Conservation (phyloP, 2,888 invertebrate species). For the Clistopyga incitator region DNA sequence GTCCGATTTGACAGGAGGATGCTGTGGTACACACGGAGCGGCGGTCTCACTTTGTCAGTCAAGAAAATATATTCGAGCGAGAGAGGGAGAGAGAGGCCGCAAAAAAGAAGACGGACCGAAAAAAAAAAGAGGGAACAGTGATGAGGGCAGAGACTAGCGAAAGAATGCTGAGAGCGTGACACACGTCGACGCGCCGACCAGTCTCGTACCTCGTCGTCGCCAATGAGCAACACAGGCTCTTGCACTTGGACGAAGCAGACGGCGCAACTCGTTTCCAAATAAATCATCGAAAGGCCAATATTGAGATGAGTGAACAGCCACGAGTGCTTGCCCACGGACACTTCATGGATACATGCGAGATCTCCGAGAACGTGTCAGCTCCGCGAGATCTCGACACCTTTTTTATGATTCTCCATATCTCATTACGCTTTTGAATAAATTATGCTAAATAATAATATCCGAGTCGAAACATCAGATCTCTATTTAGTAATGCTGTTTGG, state of each 20-base stretch:
- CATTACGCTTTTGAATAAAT: conserved; percentile 1
- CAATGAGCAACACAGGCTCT: background rate
- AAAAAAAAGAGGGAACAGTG: conserved; percentile 10
- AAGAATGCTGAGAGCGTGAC: conserved; percentile 53
- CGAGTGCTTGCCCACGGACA: conserved; percentile 63
- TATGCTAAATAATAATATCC: conserved; percentile 1
- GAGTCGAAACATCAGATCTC: background rate
- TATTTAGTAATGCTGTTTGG: background rate
- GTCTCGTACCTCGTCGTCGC: conserved; percentile 23
- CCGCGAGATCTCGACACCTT: conserved; percentile 39
- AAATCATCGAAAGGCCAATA: conserved; percentile 62
- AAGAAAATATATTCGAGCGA: conserved; percentile 52
- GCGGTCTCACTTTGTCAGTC: conserved; percentile 57
- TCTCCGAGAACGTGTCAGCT: conserved; percentile 25
- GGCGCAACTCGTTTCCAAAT: conserved; percentile 54
- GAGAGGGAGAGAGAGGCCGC: conserved; percentile 25
- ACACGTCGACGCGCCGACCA: conserved; percentile 47
- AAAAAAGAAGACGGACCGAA: conserved; percentile 19
- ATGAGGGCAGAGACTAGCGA: conserved; percentile 53
- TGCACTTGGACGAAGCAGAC: conserved; percentile 26
- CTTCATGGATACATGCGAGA: conserved; percentile 47
- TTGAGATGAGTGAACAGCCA: conserved; percentile 56
- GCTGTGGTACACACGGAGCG: conserved; percentile 40
- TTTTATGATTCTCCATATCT: conserved; percentile 23
- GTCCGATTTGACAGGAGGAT: conserved; percentile 65